These are phyloP conservation scores for Ammospiza nelsoni DNA, from an alignment of 2,113 vertebrate genomes.

Conservation along the genomic window DNA sequence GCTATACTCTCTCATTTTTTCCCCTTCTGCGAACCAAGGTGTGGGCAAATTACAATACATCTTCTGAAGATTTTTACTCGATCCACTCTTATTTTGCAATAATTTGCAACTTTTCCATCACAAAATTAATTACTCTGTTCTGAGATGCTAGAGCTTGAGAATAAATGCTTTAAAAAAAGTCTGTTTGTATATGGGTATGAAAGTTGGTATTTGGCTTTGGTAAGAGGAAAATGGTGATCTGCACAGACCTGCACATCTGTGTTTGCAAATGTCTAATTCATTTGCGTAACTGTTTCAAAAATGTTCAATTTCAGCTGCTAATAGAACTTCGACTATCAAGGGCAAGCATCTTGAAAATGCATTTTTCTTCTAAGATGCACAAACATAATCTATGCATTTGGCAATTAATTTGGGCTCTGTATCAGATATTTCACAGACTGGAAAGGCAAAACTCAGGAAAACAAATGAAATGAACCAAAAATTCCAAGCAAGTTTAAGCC, in stretches of 20 bases:
- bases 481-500: background rate
- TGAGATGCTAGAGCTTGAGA: background rate
- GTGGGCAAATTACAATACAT: background rate
- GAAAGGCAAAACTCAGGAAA: background rate
- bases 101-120: background rate
- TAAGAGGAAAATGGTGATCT: background rate
- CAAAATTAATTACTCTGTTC: background rate
- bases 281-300: constrained; percentile 30
- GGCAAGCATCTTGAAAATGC: constrained; percentile 6
- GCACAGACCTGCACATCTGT: background rate
- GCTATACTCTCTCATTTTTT: background rate
- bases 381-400: background rate
- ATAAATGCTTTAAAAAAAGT: background rate
- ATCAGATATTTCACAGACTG: background rate
- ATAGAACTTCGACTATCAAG: background rate
- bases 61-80: background rate
- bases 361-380: background rate
- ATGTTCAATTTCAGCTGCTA: background rate
- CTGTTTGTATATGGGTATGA: background rate
- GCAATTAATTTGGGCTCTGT: background rate
- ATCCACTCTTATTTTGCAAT: background rate
- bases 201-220: background rate
- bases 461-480: background rate
- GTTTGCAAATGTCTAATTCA: background rate
- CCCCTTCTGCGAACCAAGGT: background rate